Percentiles rank a stretch among this genome's conserved stretches.
phyloP scores from a whole-genome alignment of 2,113 vertebrate species.

The Callaeas wilsoni region DNA sequence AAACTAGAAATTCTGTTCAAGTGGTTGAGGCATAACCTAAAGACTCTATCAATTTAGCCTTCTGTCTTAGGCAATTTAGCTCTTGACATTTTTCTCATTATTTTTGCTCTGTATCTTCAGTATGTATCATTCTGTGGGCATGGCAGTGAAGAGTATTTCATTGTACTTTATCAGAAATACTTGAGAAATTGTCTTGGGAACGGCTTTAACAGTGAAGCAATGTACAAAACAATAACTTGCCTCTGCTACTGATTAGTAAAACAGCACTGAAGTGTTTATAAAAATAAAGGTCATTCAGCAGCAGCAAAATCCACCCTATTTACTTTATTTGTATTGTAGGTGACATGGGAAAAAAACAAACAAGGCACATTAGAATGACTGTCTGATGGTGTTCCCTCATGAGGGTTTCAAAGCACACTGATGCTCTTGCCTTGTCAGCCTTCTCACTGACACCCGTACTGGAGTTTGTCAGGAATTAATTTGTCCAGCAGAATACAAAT shows the following conservation, averaged over 20 bases:
- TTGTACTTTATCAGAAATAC: constrained; percentile 12
- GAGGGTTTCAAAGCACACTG: not conserved
- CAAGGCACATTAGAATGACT: not conserved
- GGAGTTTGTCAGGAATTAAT: not conserved
- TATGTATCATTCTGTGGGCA: not conserved
- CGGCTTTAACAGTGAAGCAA: not conserved
- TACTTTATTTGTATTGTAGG: not conserved
- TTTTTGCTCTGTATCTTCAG: not conserved
- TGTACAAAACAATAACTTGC: not conserved
- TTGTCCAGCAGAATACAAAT: not conserved
- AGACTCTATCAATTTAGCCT: not conserved
- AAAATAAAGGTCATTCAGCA: not conserved
- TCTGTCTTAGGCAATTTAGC: not conserved
- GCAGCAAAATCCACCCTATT: not conserved
- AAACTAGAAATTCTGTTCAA: not conserved
- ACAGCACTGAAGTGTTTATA: not conserved
- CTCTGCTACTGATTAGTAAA: not conserved
- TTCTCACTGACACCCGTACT: not conserved
- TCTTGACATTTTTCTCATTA: not conserved
- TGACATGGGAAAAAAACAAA: not conserved
- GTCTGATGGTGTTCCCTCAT: not conserved
- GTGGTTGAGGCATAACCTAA: not conserved
- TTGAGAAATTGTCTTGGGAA: not conserved
- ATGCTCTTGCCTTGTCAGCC: not conserved
- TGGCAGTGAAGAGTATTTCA: not conserved